Base-by-base conservation (phyloP, 2,888 invertebrate genomes). In the Digitonthophagus gazella region DNA sequence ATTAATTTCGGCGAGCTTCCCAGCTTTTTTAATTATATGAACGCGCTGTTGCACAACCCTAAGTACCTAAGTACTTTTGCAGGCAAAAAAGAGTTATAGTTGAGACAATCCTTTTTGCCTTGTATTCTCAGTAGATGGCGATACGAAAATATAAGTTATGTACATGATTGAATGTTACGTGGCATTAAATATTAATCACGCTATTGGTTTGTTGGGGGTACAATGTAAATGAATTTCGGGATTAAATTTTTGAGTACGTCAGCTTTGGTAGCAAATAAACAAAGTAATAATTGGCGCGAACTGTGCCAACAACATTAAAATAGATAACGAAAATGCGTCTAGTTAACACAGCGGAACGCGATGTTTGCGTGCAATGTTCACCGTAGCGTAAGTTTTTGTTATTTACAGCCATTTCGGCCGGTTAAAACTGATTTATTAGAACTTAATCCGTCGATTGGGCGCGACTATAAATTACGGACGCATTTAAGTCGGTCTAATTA, bases 401-500 rank as follows among this genome's bases (percentile, higher is more conserved):
- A 44, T 44, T 44, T 44, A 44, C 28, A 44, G 11, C 11, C 28
- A 44, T 44, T 44, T 44, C 11, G 28, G 28, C 28, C 28, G 11
- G 28, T 44, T 44, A 44, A 44, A 44, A 44, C 28, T 44, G 28
- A 44, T 44, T 44, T 44, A 44, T 44, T 44, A 44, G 28, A 44
- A 44, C 28, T 44, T 44, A 44, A 44, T 44, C 28, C 28, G 11
- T 44, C 28, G 28, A 44, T 44, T 44, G 28, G 8, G 11, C 11
- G 28, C 28, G 11, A 44, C 28, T 8, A 44, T 44, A 44, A 44
- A 44, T 44, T 44, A 44, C 28, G 28, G 6, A 44, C 28, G 19
- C 20, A 61, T 18, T 61, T 61, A 18, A 61, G 16, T 61, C 61
- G 61, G 18, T 20, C 61, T 18, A 61, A 16, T 61, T 58, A 58